Base-by-base conservation (phyloP, 2,797 vertebrate genomes). In the Mico argentatus region DNA sequence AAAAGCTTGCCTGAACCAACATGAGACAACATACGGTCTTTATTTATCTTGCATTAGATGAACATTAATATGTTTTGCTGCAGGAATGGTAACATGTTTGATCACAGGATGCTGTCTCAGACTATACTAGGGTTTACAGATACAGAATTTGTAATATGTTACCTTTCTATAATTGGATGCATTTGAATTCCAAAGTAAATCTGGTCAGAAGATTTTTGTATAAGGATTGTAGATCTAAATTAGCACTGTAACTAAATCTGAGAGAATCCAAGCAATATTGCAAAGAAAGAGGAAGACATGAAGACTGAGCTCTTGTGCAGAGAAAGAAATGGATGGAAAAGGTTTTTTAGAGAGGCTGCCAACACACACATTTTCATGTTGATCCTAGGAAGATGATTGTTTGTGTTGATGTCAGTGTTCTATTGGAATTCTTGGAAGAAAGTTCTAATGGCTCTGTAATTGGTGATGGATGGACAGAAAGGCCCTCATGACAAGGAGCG, bases 221-320 rank as follows among this genome's bases (percentile, higher is more conserved):
- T 24, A 82, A 50, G 33, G 44, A 80, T 48, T 72, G 7, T 72
- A 88, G 55, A 55, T 33, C 19, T 70, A 57, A 85, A 15, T 61
- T 39, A 55, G 0, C 48, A 22, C 20, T 44, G 17, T 72, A 88
- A 79, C 4, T 83, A 79, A 48, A 59, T 52, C 57, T 70, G 10
- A 57, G 26, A 10, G 46, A 94, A 86, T 36, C 52, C 9, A 50
- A 83, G 50, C 55, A 67, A 61, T 55, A 46, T 86, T 52, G 52
- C 73, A 80, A 90, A 93, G 85, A 75, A 57, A 80, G 19, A 73
- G 57, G 36, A 44, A 79, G 44, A 72, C 50, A 22, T 44, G 41
- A 48, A 93, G 24, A 44, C n/a, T 73, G 36, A 39, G 17, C 2
- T 22, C 20, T 41, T 41, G 2, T 73, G 19, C 15, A 50, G 4